Evolutionary conservation across 2,888 invertebrate genomes (phyloP).

Genomic region (Tortricodes alternella): DNA sequence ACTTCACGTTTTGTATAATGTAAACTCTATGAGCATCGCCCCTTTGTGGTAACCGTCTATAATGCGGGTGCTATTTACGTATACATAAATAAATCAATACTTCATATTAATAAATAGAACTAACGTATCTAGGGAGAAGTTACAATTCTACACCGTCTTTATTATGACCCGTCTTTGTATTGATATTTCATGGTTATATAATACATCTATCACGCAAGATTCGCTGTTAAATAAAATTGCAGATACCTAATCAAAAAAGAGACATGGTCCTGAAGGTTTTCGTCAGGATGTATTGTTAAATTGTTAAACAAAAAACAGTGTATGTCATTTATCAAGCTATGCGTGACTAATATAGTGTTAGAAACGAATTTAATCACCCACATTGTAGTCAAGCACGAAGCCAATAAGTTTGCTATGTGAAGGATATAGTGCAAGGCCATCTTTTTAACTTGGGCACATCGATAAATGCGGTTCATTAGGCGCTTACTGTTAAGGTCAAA

Average conservation of each 20-base stretch:
- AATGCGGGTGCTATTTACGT: not conserved
- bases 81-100: no score
- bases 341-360: constrained; percentile 52
- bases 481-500: not conserved
- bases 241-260: not conserved
- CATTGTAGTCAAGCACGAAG: constrained; percentile 48
- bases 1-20: constrained; percentile 35
- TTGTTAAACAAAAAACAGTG: not conserved
- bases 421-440: constrained; percentile 58
- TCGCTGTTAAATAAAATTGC: not conserved
- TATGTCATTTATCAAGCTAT: constrained; percentile 38
- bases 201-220: no score
- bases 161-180: no score
- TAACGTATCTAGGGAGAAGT: no score
- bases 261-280: not conserved
- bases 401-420: constrained; percentile 41
- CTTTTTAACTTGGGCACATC: constrained; percentile 23
- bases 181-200: no score
- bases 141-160: no score
- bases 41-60: constrained; percentile 3
- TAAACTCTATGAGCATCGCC: not conserved
- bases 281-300: not conserved
- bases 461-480: not conserved
- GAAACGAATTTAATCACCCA: constrained; percentile 54
- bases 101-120: no score